Percentiles rank a stretch among this genome's conserved stretches.
Evolutionary conservation across 2,888 invertebrate genomes (phyloP).

Genomic region (Acronicta psi): DNA sequence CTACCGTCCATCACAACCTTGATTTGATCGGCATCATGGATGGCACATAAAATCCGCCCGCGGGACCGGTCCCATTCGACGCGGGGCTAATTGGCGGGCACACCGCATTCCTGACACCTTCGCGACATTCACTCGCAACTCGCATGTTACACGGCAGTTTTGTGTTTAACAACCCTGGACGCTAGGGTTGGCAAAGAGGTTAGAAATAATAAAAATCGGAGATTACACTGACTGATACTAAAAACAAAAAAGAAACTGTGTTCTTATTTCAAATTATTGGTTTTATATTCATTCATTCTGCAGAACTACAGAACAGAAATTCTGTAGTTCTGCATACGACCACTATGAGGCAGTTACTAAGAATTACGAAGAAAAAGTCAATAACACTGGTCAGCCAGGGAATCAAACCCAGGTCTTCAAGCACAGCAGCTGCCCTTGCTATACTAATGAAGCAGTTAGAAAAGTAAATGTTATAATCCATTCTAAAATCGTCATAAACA

Average conservation of each 20-base stretch:
- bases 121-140: slow-evolving; percentile 44
- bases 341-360: too few species aligned
- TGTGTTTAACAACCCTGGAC: slow-evolving; percentile 52
- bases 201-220: slow-evolving; percentile 20
- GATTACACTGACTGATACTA: slow-evolving; percentile 12
- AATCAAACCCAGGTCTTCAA: too few species aligned
- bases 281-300: too few species aligned
- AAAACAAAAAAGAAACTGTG: neutral
- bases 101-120: slow-evolving; percentile 69
- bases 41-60: slow-evolving; percentile 48
- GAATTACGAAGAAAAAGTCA: too few species aligned
- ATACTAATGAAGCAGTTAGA: too few species aligned
- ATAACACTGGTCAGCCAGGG: too few species aligned
- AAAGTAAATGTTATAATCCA: too few species aligned
- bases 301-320: too few species aligned
- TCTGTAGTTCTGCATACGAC: too few species aligned
- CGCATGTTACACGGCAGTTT: slow-evolving; percentile 54
- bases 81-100: slow-evolving; percentile 71
- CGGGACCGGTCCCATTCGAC: slow-evolving; percentile 67
- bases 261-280: neutral
- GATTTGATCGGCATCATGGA: slow-evolving; percentile 23
- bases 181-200: slow-evolving; percentile 41
- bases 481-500: too few species aligned
- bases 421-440: too few species aligned
- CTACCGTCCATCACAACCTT: slow-evolving; percentile 5